These are phyloP conservation scores for Solea senegalensis DNA, from an alignment of 2,113 vertebrate genomes.

Conservation along the genomic window DNA sequence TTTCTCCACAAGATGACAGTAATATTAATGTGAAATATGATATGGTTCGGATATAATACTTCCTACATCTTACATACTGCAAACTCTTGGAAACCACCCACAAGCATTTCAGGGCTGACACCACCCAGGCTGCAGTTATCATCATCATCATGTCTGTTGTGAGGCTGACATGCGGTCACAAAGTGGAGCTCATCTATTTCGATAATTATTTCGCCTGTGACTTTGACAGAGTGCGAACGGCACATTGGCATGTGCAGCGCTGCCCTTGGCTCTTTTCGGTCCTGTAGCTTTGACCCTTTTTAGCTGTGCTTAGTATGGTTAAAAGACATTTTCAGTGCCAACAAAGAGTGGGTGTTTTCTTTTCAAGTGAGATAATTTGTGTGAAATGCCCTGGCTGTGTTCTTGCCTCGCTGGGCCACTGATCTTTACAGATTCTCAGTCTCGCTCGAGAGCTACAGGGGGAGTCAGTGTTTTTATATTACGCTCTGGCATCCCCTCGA, in stretches of 20 bases:
- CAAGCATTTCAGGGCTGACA: constrained; percentile 29
- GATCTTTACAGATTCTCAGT: constrained; percentile 44
- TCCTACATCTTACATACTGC: constrained; percentile 42
- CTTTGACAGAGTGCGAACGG: constrained; percentile 41
- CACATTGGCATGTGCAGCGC: constrained; percentile 31
- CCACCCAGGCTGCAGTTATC: constrained; percentile 36
- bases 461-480: constrained; percentile 1
- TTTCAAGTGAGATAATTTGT: constrained; percentile 58
- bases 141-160: constrained; percentile 28
- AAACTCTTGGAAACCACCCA: constrained; percentile 48
- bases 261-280: constrained; percentile 35
- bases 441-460: constrained; percentile 32
- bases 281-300: constrained; percentile 50
- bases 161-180: constrained; percentile 26
- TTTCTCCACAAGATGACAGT: too few species aligned
- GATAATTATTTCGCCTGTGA: constrained; percentile 45
- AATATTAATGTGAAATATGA: constrained; percentile 8
- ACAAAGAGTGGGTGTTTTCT: constrained; percentile 65
- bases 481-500: too few species aligned
- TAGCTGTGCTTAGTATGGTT: constrained; percentile 57
- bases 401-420: constrained; percentile 37
- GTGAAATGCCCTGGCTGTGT: constrained; percentile 35
- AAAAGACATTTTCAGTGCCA: constrained; percentile 42
- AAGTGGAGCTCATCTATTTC: constrained; percentile 42
- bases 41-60: constrained; percentile 34